Evolutionary conservation across 2,797 vertebrate species (phyloP).

Genomic region (Rhyacichthys aspro): DNA sequence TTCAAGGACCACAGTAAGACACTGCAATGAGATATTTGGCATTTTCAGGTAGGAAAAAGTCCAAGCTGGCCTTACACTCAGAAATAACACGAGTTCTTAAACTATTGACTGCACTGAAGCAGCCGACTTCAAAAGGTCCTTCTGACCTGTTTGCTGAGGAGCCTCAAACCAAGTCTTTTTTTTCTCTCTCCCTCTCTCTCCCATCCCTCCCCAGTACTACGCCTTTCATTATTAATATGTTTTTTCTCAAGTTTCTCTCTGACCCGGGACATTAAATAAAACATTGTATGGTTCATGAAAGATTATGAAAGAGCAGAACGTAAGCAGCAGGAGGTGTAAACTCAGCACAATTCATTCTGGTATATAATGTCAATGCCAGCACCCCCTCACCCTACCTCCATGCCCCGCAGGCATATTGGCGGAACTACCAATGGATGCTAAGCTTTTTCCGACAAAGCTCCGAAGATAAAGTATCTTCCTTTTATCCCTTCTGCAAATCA

Average conservation of each 20-base stretch:
- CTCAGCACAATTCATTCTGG: conserved; percentile 92
- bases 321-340: conserved; percentile 96
- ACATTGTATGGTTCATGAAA: conserved; percentile 99
- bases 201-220: conserved; percentile 76
- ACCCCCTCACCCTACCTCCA: conserved; percentile 80
- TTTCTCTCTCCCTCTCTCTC: conserved; percentile 56
- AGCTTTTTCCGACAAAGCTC: conserved; percentile 99
- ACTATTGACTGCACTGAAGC: conserved; percentile 86
- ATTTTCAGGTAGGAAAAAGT: conserved; percentile 83
- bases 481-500: conserved; percentile 99
- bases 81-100: conserved; percentile 87
- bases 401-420: conserved; percentile 95
- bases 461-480: conserved; percentile 99
- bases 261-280: conserved; percentile 99
- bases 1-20: conserved; percentile 70
- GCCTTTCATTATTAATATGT: conserved; percentile 89
- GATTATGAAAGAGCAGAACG: conserved; percentile 96
- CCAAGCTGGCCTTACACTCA: conserved; percentile 82
- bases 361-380: conserved; percentile 95
- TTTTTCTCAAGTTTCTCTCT: conserved; percentile 96
- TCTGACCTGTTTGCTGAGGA: conserved; percentile 86
- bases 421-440: conserved; percentile 97
- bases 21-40: conserved; percentile 78
- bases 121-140: conserved; percentile 84
- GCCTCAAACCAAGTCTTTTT: conserved; percentile 83